Percentiles rank a stretch among this genome's conserved stretches.
phyloP scores from a whole-genome alignment of 2,888 invertebrate species.

The Pediacus dermestoides region DNA sequence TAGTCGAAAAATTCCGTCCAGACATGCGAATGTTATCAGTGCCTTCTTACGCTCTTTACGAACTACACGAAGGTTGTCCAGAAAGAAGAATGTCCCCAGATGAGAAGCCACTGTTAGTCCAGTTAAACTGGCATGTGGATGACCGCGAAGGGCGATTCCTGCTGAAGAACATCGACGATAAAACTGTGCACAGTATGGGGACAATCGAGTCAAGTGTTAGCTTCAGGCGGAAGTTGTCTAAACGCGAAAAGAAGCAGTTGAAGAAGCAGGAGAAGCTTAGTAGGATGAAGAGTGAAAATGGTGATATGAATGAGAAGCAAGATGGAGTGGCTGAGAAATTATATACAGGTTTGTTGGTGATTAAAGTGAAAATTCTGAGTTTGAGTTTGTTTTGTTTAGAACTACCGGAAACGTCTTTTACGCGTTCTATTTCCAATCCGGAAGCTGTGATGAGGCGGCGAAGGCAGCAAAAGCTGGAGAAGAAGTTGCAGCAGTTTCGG shows the following conservation, averaged over 20 bases:
- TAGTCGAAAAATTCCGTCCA: slow-evolving; percentile 98
- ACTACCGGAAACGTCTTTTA: slow-evolving; percentile 96
- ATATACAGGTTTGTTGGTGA: slow-evolving; percentile 66
- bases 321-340: slow-evolving; percentile 85
- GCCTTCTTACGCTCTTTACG: slow-evolving; percentile 71
- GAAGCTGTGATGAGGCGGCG: slow-evolving; percentile 98
- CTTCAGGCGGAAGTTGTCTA: slow-evolving; percentile 91
- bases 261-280: slow-evolving; percentile 91
- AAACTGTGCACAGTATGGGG: slow-evolving; percentile 62
- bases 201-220: slow-evolving; percentile 75
- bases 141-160: slow-evolving; percentile 97
- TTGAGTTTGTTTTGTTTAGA: slow-evolving; percentile 55
- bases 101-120: slow-evolving; percentile 94
- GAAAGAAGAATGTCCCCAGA: slow-evolving; percentile 86
- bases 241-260: slow-evolving; percentile 95
- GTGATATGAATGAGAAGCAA: slow-evolving; percentile 66
- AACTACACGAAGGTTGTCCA: slow-evolving; percentile 64
- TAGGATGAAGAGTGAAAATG: slow-evolving; percentile 65
- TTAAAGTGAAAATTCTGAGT: too few relatives aligned
- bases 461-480: slow-evolving; percentile 92
- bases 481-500: slow-evolving; percentile 86
- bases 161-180: slow-evolving; percentile 83
- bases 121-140: slow-evolving; percentile 98
- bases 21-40: slow-evolving; percentile 94
- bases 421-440: slow-evolving; percentile 98